Base-by-base conservation (phyloP, 2,113 vertebrate species). In the Calyptomena viridis region DNA sequence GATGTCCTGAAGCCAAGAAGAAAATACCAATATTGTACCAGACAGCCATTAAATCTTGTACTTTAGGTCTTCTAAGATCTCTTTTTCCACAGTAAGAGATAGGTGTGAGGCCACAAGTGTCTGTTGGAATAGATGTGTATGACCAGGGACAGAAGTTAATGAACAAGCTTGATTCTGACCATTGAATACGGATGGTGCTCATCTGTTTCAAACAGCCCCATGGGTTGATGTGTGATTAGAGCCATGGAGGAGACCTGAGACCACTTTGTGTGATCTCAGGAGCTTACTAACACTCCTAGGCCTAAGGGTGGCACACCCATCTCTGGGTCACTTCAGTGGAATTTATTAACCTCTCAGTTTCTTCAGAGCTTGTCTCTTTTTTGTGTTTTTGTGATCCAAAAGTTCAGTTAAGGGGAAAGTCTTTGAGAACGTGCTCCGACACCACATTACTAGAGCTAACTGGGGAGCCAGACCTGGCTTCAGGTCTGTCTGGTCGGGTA, bases 381-480 rank as follows among this genome's bases (percentile, higher is more conserved):
- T 49, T 77, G 12, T 63, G 23, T 46, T 84, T 89, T 59, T 74
- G 55, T 76, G 78, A 82, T 93, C 69, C 14, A 10, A 81, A 79
- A 76, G 93, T 90, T 93, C 84, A 74, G 47, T 77, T 95, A 77
- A 96, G 88, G 90, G 55, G 77, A 94, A 94, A 49, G 64, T 85
- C 20, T 66, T 81, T 75, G 81, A 90, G 87, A 93, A 97, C 30
- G 21, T 94, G 87, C 90, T 97, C 56, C 1, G 31, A 92, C 59
- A 31, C 85, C 67, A 44, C 30, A 9, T 83, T 96, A 90, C 85
- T 93, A 93, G 93, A 94, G 93, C 96, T 98, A 98, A 97, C 69
- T 97, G 97, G 97, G 91, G 95, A 97, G 93, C 96, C 95, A 97
- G 90, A 96, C 96, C 93, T 96, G 62, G 68, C 91, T 90, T 89